These are phyloP conservation scores for Zaprionus tsacasi DNA, from an alignment of 1,140 invertebrate species.

Conservation along the genomic window DNA sequence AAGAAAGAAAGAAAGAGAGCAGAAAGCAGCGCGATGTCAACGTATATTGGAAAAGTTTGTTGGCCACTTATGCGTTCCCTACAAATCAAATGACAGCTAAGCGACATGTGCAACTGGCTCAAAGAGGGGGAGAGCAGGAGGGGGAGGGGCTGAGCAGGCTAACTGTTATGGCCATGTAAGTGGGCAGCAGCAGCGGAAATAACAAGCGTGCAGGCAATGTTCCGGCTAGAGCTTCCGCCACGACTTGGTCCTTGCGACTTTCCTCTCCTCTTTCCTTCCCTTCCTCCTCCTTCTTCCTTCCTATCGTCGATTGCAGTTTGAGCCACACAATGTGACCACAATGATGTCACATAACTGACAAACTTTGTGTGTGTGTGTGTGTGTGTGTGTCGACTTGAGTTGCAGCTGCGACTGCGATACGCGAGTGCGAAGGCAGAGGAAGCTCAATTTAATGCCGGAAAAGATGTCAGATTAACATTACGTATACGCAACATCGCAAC, in stretches of 20 bases:
- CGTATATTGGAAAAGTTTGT: conserved; percentile 57
- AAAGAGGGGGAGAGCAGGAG: neutral
- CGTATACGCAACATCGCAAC: conserved; percentile 28
- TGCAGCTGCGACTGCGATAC: neutral
- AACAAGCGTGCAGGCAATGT: conserved; percentile 30
- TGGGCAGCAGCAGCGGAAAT: conserved; percentile 38
- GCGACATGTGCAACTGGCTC: conserved; percentile 13
- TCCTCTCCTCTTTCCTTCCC: neutral
- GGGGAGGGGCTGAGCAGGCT: neutral
- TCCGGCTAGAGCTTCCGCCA: neutral
- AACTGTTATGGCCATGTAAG: conserved; percentile 23
- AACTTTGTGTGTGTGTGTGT: conserved; percentile 27
- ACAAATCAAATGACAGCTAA: conserved; percentile 58
- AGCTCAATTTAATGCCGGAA: conserved; percentile 22
- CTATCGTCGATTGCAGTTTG: neutral
- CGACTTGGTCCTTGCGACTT: neutral
- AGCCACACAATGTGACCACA: conserved; percentile 36
- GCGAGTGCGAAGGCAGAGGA: too few species aligned
- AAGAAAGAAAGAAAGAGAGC: neutral
- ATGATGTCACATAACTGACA: conserved; percentile 45
- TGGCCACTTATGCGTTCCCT: conserved; percentile 44
- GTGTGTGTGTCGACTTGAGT: conserved; percentile 4
- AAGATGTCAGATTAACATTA: conserved; percentile 31
- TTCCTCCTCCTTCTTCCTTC: neutral
- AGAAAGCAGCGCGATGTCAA: neutral